Conservation (phyloP, 2,888 invertebrate species). For the Drosophila phalerata region DNA sequence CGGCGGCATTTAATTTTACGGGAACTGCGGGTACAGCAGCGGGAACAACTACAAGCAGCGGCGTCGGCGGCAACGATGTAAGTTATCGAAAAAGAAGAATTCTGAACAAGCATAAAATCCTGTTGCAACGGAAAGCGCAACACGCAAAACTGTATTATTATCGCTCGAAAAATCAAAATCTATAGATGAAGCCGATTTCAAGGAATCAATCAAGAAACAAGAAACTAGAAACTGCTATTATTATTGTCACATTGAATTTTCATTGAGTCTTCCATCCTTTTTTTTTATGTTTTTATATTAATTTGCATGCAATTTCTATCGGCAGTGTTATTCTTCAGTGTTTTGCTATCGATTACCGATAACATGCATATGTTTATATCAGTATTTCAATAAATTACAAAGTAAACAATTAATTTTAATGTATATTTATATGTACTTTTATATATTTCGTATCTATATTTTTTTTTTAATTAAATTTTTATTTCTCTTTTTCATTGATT, state of each 20-base stretch:
- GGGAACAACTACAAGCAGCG: not conserved
- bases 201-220: not conserved
- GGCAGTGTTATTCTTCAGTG: slow-evolving; percentile 1
- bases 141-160: not conserved
- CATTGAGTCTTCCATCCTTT: not conserved
- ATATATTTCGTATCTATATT: slow-evolving; percentile 13
- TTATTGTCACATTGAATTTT: not conserved
- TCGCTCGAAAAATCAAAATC: not conserved
- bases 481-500: slow-evolving; percentile 32
- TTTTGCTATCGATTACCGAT: slow-evolving; percentile 34
- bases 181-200: not conserved
- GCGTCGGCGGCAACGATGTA: slow-evolving; percentile 45
- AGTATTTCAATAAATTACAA: not conserved
- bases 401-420: not conserved
- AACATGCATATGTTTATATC: not conserved
- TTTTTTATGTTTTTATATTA: not conserved
- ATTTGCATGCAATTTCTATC: slow-evolving; percentile 30
- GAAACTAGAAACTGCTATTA: not conserved
- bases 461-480: slow-evolving; percentile 13
- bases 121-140: not conserved
- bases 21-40: slow-evolving; percentile 29
- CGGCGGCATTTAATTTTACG: slow-evolving; percentile 82
- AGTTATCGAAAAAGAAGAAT: slow-evolving; percentile 40
- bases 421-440: slow-evolving; percentile 8
- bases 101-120: too few species aligned